phyloP scores from a whole-genome alignment of 2,888 invertebrate species.

The Ochropleura plecta region DNA sequence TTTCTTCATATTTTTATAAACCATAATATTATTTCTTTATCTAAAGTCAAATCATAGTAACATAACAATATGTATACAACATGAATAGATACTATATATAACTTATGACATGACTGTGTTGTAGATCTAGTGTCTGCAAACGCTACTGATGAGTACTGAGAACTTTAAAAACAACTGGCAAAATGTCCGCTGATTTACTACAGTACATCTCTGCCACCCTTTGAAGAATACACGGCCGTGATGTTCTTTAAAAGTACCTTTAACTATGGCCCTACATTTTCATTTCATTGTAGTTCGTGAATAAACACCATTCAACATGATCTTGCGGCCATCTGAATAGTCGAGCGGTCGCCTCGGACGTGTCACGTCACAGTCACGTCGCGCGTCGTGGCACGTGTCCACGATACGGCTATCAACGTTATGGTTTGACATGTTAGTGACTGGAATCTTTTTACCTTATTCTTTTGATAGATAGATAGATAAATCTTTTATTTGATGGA shows the following conservation, averaged over 20 bases:
- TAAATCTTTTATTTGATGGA: no score
- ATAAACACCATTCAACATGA: not conserved
- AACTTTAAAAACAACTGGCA: not conserved
- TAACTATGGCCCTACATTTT: not conserved
- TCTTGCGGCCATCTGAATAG: not conserved
- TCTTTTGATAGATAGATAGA: not conserved
- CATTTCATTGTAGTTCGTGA: not conserved
- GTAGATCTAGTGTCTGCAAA: not conserved
- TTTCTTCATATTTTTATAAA: no score
- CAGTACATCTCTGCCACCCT: not conserved
- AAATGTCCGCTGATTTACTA: not conserved
- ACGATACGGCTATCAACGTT: not conserved
- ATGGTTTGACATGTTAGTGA: not conserved
- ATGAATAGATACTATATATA: no score
- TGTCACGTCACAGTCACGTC: not conserved
- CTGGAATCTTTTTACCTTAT: not conserved
- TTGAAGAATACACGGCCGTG: not conserved
- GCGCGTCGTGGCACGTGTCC: slow-evolving; percentile 2
- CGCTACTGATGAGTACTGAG: not conserved
- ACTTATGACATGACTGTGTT: not conserved
- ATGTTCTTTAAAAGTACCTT: not conserved
- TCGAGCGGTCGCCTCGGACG: not conserved
- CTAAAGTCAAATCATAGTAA: not conserved
- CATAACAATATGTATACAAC: no score
- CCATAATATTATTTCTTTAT: no score